These are phyloP conservation scores for Chromoteleia sp. DNA, from an alignment of 2,888 invertebrate genomes.

Conservation along the genomic window DNA sequence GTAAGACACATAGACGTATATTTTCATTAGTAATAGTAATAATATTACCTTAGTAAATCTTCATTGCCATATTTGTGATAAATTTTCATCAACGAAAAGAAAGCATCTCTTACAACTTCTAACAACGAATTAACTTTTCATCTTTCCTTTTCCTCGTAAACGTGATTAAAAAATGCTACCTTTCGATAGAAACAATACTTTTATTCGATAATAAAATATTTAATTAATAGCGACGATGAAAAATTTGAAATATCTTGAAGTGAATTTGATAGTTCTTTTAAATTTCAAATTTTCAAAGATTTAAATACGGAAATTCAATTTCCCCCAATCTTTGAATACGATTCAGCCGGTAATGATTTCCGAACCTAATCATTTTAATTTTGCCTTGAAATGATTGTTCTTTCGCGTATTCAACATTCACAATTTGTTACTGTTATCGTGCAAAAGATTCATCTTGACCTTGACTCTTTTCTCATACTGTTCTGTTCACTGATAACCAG, in stretches of 20 bases:
- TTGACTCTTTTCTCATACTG: constrained; percentile 43
- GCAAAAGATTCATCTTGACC: constrained; percentile 49
- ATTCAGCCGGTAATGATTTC: constrained; percentile 38
- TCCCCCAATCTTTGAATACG: constrained; percentile 6
- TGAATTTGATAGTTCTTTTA: background rate
- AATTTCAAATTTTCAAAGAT: constrained; percentile 4
- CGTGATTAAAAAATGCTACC: no score
- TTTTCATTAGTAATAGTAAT: constrained; percentile 13
- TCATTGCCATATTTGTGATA: background rate
- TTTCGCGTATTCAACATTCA: constrained; percentile 10
- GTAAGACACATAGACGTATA: constrained; percentile 21
- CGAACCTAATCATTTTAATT: constrained; percentile 36
- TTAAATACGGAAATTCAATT: constrained; percentile 32
- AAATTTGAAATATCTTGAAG: no score
- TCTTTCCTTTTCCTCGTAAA: no score
- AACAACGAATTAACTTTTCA: no score
- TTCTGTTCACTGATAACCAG: constrained; percentile 25
- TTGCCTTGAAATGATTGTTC: constrained; percentile 45
- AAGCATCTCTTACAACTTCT: background rate
- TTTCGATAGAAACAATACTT: no score
- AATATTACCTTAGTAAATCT: constrained; percentile 1
- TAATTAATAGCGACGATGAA: no score
- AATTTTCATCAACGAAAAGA: background rate
- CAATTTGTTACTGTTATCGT: constrained; percentile 33
- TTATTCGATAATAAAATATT: no score